Conservation (phyloP, 2,113 vertebrate species). For the Neolamprologus kungweensis region DNA sequence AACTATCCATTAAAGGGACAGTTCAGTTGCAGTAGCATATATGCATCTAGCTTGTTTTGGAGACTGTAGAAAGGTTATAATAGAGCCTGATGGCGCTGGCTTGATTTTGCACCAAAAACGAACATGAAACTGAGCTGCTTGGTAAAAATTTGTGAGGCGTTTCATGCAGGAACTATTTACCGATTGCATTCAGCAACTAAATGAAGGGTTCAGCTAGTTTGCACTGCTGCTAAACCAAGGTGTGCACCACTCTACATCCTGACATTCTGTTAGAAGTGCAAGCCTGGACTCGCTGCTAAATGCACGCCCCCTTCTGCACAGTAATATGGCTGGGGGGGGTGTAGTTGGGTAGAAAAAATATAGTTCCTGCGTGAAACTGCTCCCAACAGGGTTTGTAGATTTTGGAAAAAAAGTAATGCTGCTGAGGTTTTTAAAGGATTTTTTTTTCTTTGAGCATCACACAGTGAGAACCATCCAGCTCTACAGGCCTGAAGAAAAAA, state of each 20-base stretch:
- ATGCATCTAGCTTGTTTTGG: not conserved
- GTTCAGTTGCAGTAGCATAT: not conserved
- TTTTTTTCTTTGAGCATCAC: not conserved
- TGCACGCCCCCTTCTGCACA: not conserved
- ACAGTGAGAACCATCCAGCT: not conserved
- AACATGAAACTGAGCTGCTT: not conserved
- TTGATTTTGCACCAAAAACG: not conserved
- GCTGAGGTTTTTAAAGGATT: not conserved
- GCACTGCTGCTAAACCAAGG: not conserved
- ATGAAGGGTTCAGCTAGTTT: not conserved
- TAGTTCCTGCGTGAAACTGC: not conserved
- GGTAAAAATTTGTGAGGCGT: not conserved
- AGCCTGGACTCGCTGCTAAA: not conserved
- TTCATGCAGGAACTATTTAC: not conserved
- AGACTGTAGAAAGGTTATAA: not conserved
- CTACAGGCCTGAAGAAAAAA: not conserved
- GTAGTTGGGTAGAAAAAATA: not conserved
- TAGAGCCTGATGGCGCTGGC: not conserved
- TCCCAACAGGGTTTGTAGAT: not conserved
- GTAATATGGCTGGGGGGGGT: not conserved
- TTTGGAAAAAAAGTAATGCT: not conserved
- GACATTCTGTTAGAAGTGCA: not conserved
- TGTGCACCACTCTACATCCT: not conserved
- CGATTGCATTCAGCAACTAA: rapidly evolving
- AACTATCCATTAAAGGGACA: not conserved